Conservation (phyloP, 2,888 invertebrate species). For the Opisthograptis luteolata region DNA sequence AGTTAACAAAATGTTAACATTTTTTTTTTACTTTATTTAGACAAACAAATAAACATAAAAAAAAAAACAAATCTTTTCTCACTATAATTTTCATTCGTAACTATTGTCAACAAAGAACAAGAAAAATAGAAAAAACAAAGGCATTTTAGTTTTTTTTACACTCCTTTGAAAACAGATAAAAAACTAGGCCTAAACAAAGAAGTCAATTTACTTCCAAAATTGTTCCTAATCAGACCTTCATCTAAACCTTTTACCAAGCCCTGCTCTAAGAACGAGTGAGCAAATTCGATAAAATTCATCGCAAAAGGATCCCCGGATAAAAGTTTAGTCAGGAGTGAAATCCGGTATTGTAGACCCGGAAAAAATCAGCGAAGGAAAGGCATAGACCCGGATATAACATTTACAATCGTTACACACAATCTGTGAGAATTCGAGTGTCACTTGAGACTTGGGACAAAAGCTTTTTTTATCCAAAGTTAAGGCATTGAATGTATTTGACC, state of each 20-base stretch:
- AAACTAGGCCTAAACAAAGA: too few relatives aligned
- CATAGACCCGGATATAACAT: slow-evolving; percentile 4
- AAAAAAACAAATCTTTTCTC: too few relatives aligned
- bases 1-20: too few relatives aligned
- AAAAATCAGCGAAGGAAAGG: slow-evolving; percentile 4
- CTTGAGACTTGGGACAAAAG: slow-evolving; percentile 8
- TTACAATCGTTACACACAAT: slow-evolving; percentile 11
- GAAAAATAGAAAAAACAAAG: too few relatives aligned
- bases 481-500: slow-evolving; percentile 12
- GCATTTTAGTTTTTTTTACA: too few relatives aligned
- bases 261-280: slow-evolving; percentile 6
- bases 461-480: slow-evolving; percentile 1
- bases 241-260: slow-evolving; percentile 2
- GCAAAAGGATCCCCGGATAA: slow-evolving; percentile 5
- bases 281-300: slow-evolving; percentile 8
- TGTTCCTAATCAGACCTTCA: not conserved
- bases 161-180: too few relatives aligned
- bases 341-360: slow-evolving; percentile 7
- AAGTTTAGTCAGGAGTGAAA: slow-evolving; percentile 10
- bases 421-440: slow-evolving; percentile 11
- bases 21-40: too few relatives aligned
- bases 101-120: too few relatives aligned
- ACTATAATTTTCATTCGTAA: too few relatives aligned
- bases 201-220: too few relatives aligned
- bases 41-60: too few relatives aligned